These are phyloP conservation scores for Empidonax traillii DNA, from an alignment of 2,113 vertebrate species.

Conservation along the genomic window DNA sequence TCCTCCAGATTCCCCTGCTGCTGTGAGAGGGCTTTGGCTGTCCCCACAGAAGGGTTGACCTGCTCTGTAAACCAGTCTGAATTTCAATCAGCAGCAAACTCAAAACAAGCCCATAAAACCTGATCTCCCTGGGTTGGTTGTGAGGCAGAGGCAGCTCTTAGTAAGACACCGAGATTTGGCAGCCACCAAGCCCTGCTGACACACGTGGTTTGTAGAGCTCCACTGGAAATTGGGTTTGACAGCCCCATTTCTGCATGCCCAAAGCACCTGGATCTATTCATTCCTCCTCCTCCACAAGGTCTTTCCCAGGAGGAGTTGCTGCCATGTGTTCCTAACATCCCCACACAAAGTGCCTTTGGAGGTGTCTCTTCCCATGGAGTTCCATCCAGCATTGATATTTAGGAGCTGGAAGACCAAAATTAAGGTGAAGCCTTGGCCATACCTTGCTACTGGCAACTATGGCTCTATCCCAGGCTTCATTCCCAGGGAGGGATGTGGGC, in stretches of 20 bases:
- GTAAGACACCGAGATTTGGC: not conserved
- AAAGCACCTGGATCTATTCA: not conserved
- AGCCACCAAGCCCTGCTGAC: not conserved
- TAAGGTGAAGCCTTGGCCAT: not conserved
- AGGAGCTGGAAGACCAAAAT: not conserved
- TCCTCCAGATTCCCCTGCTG: not conserved
- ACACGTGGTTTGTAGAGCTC: accelerated
- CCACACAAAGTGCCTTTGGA: not conserved
- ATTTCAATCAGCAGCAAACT: not conserved
- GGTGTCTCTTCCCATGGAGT: not conserved
- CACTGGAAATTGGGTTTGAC: not conserved
- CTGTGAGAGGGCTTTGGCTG: not conserved
- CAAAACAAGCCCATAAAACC: not conserved
- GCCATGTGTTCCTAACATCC: accelerated
- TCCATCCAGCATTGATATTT: not conserved
- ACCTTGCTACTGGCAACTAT: not conserved
- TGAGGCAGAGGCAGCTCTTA: not conserved
- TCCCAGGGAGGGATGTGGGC: accelerated
- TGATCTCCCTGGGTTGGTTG: accelerated
- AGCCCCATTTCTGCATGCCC: not conserved
- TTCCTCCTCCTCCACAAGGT: not conserved
- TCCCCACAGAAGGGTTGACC: not conserved
- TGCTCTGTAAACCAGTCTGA: not conserved
- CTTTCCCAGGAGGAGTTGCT: not conserved
- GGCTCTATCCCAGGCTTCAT: not conserved